phyloP scores from a whole-genome alignment of 2,888 invertebrate genomes.

The Schizotus pectinicornis region DNA sequence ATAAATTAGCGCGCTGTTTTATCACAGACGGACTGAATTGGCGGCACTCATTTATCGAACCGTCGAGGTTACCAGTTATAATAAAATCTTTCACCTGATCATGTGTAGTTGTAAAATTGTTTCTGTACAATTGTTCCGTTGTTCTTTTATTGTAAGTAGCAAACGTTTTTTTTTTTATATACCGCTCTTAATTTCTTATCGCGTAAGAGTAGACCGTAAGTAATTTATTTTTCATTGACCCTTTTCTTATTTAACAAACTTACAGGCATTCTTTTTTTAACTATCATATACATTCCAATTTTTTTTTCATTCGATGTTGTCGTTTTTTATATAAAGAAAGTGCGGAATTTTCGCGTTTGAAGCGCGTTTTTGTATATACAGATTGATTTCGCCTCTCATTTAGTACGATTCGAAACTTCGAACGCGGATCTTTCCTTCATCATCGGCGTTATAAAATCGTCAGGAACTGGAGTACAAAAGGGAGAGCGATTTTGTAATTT shows the following conservation, averaged over 20 bases:
- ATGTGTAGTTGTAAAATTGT: conserved; percentile 25
- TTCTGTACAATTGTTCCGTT: conserved; percentile 34
- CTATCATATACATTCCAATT: conserved; percentile 50
- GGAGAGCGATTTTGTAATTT: conserved; percentile 51
- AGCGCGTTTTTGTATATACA: conserved; percentile 27
- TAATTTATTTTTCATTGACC: conserved; percentile 49
- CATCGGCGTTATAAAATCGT: conserved; percentile 52
- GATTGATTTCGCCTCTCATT: too few species aligned
- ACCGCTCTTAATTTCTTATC: conserved; percentile 37
- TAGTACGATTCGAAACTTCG: conserved; percentile 31
- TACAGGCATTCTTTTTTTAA: conserved; percentile 44
- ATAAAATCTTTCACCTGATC: conserved; percentile 24
- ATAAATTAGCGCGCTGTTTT: neutral
- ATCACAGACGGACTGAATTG: conserved; percentile 6
- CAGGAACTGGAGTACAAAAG: conserved; percentile 47
- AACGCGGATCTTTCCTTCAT: conserved; percentile 40
- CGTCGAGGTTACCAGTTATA: conserved; percentile 45
- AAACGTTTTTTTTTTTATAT: conserved; percentile 44
- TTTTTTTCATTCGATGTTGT: conserved; percentile 36
- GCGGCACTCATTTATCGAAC: conserved; percentile 49
- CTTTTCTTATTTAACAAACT: conserved; percentile 39
- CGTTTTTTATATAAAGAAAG: conserved; percentile 29
- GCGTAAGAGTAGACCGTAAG: conserved; percentile 34
- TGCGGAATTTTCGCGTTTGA: conserved; percentile 43
- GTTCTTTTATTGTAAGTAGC: conserved; percentile 42